These are phyloP conservation scores for Nothobranchius kuhntae DNA, from an alignment of 2,113 vertebrate genomes.

Conservation along the genomic window DNA sequence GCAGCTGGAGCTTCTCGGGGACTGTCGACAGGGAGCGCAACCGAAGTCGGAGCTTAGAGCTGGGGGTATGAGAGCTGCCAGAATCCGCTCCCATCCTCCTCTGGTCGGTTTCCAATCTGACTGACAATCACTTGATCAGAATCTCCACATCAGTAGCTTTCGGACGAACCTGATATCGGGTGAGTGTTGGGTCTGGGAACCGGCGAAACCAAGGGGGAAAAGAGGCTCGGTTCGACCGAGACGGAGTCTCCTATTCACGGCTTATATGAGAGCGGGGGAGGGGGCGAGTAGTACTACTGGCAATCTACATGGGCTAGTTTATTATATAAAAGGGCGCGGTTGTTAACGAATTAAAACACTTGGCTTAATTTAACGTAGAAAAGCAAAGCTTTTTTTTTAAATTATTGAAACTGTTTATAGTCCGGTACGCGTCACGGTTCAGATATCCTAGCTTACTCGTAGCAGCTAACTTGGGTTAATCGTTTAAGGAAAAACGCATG, in stretches of 20 bases:
- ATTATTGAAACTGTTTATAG: background rate
- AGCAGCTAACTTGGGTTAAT: constrained; percentile 47
- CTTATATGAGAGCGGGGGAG: constrained; percentile 68
- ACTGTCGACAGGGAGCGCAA: constrained; percentile 71
- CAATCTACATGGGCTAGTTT: constrained; percentile 53
- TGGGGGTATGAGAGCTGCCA: constrained; percentile 77
- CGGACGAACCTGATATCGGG: constrained; percentile 82
- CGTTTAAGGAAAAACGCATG: background rate
- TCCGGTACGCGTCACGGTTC: constrained; percentile 4
- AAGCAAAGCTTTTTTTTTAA: too few relatives aligned
- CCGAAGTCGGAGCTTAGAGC: constrained; percentile 66
- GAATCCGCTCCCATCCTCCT: constrained; percentile 89
- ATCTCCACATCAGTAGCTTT: constrained; percentile 77
- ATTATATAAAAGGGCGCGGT: constrained; percentile 69
- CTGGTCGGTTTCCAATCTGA: constrained; percentile 67
- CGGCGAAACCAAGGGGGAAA: constrained; percentile 83
- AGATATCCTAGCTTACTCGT: constrained; percentile 39
- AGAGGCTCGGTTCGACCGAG: constrained; percentile 63
- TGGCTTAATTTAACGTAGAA: too few relatives aligned
- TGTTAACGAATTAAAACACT: constrained; percentile 24
- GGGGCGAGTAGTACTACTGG: constrained; percentile 60
- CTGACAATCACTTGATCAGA: constrained; percentile 86
- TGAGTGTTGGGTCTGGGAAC: constrained; percentile 63
- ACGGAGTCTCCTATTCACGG: constrained; percentile 72
- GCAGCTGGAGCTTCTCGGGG: constrained; percentile 61